phyloP scores from a whole-genome alignment of 2,113 vertebrate genomes.

The Lanius collurio region DNA sequence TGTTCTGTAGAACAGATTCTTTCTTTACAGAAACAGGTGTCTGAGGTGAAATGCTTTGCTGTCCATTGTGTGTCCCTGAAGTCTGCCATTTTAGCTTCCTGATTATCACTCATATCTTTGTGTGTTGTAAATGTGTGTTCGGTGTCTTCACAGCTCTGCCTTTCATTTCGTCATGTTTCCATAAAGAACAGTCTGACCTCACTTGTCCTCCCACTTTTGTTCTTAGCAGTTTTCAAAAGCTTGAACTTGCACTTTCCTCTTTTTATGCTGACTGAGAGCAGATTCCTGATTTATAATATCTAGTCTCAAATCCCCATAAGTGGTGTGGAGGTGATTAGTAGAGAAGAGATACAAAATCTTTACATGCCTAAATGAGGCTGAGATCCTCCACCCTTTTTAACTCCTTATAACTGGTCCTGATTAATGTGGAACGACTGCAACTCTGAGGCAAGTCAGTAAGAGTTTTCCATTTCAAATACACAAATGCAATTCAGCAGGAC shows the following conservation, averaged over 20 bases:
- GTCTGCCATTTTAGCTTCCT: not conserved
- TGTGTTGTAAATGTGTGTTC: not conserved
- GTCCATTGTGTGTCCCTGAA: not conserved
- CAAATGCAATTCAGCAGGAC: not conserved
- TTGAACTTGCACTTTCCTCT: not conserved
- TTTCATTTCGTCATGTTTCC: not conserved
- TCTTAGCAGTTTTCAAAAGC: not conserved
- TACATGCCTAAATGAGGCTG: not conserved
- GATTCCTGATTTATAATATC: constrained; percentile 1
- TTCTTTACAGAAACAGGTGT: not conserved
- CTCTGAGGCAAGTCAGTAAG: not conserved
- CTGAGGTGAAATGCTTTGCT: not conserved
- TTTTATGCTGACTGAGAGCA: not conserved
- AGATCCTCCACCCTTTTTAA: not conserved
- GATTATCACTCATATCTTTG: rapidly evolving
- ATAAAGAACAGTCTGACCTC: not conserved
- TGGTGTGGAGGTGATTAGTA: not conserved
- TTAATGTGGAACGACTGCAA: not conserved
- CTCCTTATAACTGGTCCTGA: not conserved
- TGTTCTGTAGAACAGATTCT: not conserved
- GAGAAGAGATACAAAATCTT: not conserved
- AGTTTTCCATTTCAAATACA: not conserved
- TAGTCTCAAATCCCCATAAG: not conserved
- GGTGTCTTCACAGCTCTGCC: not conserved
- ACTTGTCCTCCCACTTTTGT: not conserved